Evolutionary conservation across 2,797 vertebrate species (phyloP), one percentile per base, ranked within the genome.

Genomic region (Gobionotothen gibberifrons): DNA sequence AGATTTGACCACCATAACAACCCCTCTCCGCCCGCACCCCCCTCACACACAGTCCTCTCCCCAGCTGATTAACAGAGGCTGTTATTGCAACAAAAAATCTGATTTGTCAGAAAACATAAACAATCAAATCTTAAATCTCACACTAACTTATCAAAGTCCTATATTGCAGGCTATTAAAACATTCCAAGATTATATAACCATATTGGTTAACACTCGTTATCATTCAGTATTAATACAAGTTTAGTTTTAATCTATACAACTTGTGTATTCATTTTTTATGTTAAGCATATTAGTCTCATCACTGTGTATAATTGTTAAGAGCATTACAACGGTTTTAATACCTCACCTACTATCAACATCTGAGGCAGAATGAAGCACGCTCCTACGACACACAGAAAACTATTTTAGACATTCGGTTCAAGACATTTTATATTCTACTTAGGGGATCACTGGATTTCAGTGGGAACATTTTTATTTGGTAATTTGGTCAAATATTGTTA

Each of bases 11-110:
- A 43, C 29, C 32, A 7, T 9, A 54, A 66, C 52, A 48, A 72
- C 69, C 77, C 79, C 71, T 69, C 55, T 75, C 57, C 36, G 53
- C 48, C 39, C 9, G n/a, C 58, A 56, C 32, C 29, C 61, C 42
- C 40, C 14, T 19, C 60, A 46, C 9, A 47, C 62, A 53, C 54
- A 49, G 52, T 40, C 48, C 60, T 39, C 52, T n/a, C 21, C 17
- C 22, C 39, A 0, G 11, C 13, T 54, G 68, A 82, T 81, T 44
- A 73, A 69, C 56, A 56, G 26, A 62, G 59, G 63, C 66, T 9
- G 43, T 79, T 92, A 92, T 91, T 92, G 90, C 89, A 92, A 81
- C 87, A 51, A 72, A 79, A 74, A 5, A 66, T 75, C 80, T 76
- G 88, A 91, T 90, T 92, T 84, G 85, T 90, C 80, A 40, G 47